Base-by-base conservation (phyloP, 2,797 vertebrate genomes). In the Strix occidentalis region DNA sequence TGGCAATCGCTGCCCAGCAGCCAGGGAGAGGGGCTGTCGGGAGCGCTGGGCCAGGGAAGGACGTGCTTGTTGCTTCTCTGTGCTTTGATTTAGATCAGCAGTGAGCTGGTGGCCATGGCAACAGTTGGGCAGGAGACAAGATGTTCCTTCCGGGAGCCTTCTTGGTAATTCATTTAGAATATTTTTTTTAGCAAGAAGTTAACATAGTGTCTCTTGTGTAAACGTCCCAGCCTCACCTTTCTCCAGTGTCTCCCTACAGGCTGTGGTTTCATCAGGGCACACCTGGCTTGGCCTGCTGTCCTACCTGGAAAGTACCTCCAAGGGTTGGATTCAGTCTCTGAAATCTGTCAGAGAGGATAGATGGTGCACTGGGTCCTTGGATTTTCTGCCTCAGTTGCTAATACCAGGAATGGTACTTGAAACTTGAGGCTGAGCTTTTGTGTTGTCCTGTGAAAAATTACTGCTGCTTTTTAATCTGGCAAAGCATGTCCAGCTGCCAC, bases 71-170 rank as follows among this genome's bases (percentile, higher is more conserved):
- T 76, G 50, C 74, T 77, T 80, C 53, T 64, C 56, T 46, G 53
- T 64, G 57, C 79, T 75, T 70, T 71, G 51, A 70, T 81, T 45
- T 85, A 75, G 81, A 89, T 96, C 79, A 77, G 58, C 85, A 82
- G 46, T 69, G 75, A 90, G 84, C 79, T 84, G 75, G 95, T 96
- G 92, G 45, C 84, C 84, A 93, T 96, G 94, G 95, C 93, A 96
- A 92, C 96, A 91, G 43, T 63, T 79, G 81, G 93, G 77, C 81
- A 79, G 83, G 69, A 94, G 76, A 86, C 33, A 57, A 71, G 78
- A 94, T 93, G 61, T 91, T 97, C 75, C 48, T 95, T 91, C 74
- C 4, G 13, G 85, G 48, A 92, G 57, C 66, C 79, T 51, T 83
- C 69, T 76, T 72, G 66, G 23, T 88, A 78, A 88, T 90, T 92